A percentile compares a stretch with the other conserved stretches of the same genome.
Conservation (phyloP, 1,140 invertebrate species). For the Episyrphus balteatus region DNA sequence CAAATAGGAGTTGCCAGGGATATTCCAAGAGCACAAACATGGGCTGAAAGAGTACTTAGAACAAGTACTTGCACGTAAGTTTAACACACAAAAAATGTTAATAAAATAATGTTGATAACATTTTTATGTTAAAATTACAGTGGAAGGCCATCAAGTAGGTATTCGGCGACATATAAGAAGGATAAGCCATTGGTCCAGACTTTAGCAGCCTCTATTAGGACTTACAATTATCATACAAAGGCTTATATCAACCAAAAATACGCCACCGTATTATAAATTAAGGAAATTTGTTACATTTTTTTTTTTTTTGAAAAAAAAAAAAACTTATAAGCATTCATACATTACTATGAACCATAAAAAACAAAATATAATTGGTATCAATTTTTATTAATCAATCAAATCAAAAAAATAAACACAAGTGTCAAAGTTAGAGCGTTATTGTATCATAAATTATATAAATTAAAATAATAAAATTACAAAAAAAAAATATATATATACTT, state of each 20-base stretch:
- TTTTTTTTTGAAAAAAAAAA: no score
- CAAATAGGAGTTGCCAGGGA: constrained; percentile 55
- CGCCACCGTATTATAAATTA: constrained; percentile 32
- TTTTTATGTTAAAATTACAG: constrained; percentile 10
- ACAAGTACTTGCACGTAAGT: constrained; percentile 36
- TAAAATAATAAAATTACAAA: no score
- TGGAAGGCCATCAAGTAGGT: constrained; percentile 22
- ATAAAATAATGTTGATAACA: not conserved
- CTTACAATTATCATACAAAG: constrained; percentile 49
- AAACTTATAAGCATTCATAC: no score
- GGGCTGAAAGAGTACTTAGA: constrained; percentile 65
- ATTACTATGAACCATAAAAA: no score
- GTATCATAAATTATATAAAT: no score
- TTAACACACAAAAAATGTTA: not conserved
- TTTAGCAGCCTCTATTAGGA: constrained; percentile 43
- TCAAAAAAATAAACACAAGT: no score
- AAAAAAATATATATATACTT: no score
- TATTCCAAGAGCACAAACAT: constrained; percentile 62
- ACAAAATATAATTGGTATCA: no score
- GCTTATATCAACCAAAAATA: constrained; percentile 50
- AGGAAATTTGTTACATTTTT: no score
- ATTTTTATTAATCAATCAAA: no score
- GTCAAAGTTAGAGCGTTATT: no score
- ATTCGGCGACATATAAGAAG: constrained; percentile 22
- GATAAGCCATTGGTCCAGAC: constrained; percentile 42